These are phyloP conservation scores for Dendroctonus valens DNA, from an alignment of 1,140 invertebrate species.

Conservation along the genomic window DNA sequence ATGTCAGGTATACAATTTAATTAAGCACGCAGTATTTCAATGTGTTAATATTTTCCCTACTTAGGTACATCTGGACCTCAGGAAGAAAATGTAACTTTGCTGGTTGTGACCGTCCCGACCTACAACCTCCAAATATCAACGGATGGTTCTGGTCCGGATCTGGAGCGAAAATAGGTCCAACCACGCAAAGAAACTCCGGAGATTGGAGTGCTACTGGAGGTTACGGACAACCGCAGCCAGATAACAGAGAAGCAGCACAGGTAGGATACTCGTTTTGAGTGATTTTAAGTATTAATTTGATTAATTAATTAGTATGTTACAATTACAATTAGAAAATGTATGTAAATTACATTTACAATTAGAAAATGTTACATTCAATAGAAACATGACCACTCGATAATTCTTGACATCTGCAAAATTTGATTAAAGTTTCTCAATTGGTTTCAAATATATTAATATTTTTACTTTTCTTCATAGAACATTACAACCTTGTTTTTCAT, in stretches of 20 bases:
- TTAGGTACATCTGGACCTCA: slow-evolving; percentile 83
- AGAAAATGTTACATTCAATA: background rate
- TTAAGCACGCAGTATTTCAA: slow-evolving; percentile 8
- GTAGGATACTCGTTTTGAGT: slow-evolving; percentile 50
- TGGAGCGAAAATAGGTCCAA: slow-evolving; percentile 83
- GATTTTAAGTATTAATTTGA: background rate
- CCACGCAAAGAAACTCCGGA: slow-evolving; percentile 80
- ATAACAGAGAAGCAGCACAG: slow-evolving; percentile 86
- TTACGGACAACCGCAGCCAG: slow-evolving; percentile 80
- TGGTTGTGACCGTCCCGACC: slow-evolving; percentile 81
- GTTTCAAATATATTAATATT: no score
- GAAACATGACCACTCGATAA: no score
- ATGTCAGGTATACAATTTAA: slow-evolving; percentile 37
- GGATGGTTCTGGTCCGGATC: slow-evolving; percentile 94
- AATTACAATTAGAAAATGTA: no score
- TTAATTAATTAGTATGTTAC: background rate
- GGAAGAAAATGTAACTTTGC: slow-evolving; percentile 91
- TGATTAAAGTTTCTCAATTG: no score
- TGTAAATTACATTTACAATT: no score
- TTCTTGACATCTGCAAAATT: no score
- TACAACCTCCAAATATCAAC: slow-evolving; percentile 84
- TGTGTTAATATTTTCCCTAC: slow-evolving; percentile 37
- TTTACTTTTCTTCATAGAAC: no score
- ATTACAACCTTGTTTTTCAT: no score
- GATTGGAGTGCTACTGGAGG: slow-evolving; percentile 87